Evolutionary conservation across 2,113 vertebrate genomes (phyloP).

Genomic region (Zingel zingel): DNA sequence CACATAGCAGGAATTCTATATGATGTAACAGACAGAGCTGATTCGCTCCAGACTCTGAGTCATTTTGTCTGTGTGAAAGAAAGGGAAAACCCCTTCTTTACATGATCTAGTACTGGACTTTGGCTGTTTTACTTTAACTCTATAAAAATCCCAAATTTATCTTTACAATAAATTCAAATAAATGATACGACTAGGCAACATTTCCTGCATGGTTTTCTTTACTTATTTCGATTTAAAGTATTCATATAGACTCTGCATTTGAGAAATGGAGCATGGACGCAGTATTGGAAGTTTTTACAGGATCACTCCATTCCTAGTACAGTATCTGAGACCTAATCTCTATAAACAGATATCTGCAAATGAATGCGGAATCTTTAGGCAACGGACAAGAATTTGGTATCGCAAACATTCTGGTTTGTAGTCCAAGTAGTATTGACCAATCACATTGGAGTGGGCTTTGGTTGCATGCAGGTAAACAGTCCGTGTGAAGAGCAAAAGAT

Average conservation of each 20-base stretch:
- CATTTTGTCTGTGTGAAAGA: slow-evolving; percentile 3
- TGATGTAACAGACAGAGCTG: slow-evolving; percentile 66
- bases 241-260: neutral
- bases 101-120: neutral
- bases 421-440: no score
- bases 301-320: no score
- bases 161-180: neutral
- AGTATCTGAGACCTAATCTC: no score
- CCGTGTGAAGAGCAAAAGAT: no score
- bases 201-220: no score
- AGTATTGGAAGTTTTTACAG: neutral
- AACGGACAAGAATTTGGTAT: no score
- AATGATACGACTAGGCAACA: no score
- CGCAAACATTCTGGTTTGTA: no score
- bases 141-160: neutral
- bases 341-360: no score
- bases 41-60: slow-evolving; percentile 61
- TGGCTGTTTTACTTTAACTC: neutral
- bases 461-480: no score
- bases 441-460: no score
- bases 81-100: slow-evolving; percentile 37
- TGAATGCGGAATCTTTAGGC: no score
- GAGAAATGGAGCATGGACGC: neutral
- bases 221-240: neutral
- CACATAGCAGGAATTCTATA: slow-evolving; percentile 33